Conservation (phyloP, 2,797 vertebrate genomes). For the Sebastes kiyomatsui region DNA sequence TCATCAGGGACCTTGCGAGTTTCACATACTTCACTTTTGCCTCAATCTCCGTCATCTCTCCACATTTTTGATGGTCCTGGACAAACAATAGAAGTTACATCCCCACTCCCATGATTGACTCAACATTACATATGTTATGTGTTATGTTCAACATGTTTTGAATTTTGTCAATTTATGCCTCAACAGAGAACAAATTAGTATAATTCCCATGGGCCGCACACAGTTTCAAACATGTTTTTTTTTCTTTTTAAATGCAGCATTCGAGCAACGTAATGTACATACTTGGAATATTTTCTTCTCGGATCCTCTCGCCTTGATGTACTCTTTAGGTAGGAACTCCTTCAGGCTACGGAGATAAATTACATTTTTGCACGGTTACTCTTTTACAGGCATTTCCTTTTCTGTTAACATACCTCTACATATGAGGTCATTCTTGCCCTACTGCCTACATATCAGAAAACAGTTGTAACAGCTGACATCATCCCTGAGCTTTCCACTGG, state of each 20-base stretch:
- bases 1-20: slow-evolving; percentile 92
- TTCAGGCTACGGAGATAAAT: slow-evolving; percentile 87
- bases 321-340: slow-evolving; percentile 98
- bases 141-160: not conserved
- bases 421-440: slow-evolving; percentile 70
- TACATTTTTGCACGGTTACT: slow-evolving; percentile 68
- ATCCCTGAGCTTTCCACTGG: slow-evolving; percentile 55
- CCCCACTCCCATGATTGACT: not conserved
- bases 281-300: slow-evolving; percentile 99
- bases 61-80: slow-evolving; percentile 96
- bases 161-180: not conserved
- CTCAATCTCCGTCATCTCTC: slow-evolving; percentile 98
- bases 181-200: slow-evolving; percentile 27
- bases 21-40: slow-evolving; percentile 99
- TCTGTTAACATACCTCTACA: slow-evolving; percentile 63
- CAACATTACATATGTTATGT: not conserved
- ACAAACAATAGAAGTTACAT: slow-evolving; percentile 18
- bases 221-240: slow-evolving; percentile 1
- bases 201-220: not conserved
- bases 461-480: slow-evolving; percentile 73
- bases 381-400: slow-evolving; percentile 65
- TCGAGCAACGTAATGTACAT: slow-evolving; percentile 50
- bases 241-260: slow-evolving; percentile 20
- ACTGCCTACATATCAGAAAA: slow-evolving; percentile 66
- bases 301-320: slow-evolving; percentile 95